Conservation (phyloP, 2,797 vertebrate species). For the Tenualosa thibaudeaui region DNA sequence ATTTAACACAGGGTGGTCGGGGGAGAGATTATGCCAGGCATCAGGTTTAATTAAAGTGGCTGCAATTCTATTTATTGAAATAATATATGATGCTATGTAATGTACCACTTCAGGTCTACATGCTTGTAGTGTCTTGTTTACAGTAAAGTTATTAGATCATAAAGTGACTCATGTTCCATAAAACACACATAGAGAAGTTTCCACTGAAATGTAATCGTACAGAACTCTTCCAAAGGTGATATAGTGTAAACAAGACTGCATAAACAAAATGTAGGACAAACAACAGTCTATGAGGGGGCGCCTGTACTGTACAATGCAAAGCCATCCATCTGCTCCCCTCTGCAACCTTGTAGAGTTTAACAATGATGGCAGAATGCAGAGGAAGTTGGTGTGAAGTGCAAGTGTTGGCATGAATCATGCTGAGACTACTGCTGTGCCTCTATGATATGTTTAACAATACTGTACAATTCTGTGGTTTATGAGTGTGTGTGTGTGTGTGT, state of each 20-base stretch:
- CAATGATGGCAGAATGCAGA: slow-evolving; percentile 69
- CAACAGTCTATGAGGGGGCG: not conserved
- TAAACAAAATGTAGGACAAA: not conserved
- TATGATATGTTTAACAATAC: slow-evolving; percentile 49
- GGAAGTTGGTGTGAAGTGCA: slow-evolving; percentile 71
- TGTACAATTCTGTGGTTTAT: slow-evolving; percentile 31
- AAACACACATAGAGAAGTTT: not conserved
- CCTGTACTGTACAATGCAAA: slow-evolving; percentile 31
- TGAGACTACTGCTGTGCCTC: slow-evolving; percentile 65
- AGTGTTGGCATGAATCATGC: slow-evolving; percentile 62
- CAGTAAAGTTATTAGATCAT: not conserved
- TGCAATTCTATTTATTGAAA: not conserved
- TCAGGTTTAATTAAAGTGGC: not conserved
- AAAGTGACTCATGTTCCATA: not conserved
- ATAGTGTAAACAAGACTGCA: not conserved
- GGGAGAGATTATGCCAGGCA: not conserved
- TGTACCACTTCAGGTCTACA: not conserved
- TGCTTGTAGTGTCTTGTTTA: not conserved
- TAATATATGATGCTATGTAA: not conserved
- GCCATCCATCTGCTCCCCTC: slow-evolving; percentile 55
- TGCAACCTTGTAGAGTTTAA: slow-evolving; percentile 67
- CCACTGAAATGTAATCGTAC: not conserved
- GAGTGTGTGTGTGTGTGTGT: slow-evolving; percentile 31
- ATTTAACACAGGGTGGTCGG: not conserved
- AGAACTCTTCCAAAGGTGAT: not conserved